These are phyloP conservation scores for Liolophura sinensis DNA, from an alignment of 1,140 invertebrate genomes.

Conservation along the genomic window DNA sequence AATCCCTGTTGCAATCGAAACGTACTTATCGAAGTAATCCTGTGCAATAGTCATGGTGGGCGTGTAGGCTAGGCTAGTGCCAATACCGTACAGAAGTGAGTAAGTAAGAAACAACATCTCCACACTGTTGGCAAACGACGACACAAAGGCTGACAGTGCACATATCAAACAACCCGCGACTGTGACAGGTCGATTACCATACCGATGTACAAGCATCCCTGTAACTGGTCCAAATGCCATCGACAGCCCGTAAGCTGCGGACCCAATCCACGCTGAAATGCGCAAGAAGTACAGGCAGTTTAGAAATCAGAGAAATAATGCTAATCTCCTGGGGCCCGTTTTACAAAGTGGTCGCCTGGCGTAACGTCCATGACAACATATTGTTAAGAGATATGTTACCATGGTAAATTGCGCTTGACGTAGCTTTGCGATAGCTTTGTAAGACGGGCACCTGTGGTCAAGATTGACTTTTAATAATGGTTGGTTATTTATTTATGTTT, in stretches of 20 bases:
- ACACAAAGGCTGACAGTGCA: conserved; percentile 24
- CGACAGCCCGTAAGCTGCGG: conserved; percentile 38
- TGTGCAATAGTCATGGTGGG: conserved; percentile 39
- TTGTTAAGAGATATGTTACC: no score
- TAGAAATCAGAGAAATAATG: neutral
- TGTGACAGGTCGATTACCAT: conserved; percentile 34
- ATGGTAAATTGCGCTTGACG: no score
- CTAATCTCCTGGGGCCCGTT: neutral
- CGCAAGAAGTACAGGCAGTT: neutral
- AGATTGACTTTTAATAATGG: no score
- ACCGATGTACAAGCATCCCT: conserved; percentile 29
- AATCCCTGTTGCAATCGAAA: conserved; percentile 37
- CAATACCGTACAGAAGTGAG: conserved; percentile 41
- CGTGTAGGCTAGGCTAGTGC: conserved; percentile 33
- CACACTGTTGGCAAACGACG: conserved; percentile 36
- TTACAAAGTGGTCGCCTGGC: no score
- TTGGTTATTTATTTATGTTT: no score
- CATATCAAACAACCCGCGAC: conserved; percentile 36
- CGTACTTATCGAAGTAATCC: conserved; percentile 44
- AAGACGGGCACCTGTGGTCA: no score
- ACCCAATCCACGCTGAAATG: conserved; percentile 46
- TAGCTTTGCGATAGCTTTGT: no score
- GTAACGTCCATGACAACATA: no score
- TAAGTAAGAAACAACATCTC: conserved; percentile 34
- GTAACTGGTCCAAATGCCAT: conserved; percentile 41